A percentile compares a stretch with the other conserved stretches of the same genome.
phyloP scores from a whole-genome alignment of 1,140 invertebrate genomes.

The Polypedilum pembai region DNA sequence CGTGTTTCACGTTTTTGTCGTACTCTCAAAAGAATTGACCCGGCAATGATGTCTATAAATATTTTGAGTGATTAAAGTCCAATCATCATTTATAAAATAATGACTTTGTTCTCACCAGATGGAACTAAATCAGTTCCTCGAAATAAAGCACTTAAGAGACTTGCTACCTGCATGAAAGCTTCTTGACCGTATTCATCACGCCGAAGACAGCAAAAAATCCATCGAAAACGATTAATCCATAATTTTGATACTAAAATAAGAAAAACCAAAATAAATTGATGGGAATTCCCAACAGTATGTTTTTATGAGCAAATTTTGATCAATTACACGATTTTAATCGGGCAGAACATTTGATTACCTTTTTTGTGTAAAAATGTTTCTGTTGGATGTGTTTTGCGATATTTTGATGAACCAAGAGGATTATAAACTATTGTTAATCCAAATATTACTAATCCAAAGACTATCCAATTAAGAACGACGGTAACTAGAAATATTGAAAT shows the following conservation, averaged over 20 bases:
- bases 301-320: too few relatives aligned
- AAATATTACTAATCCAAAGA: slow-evolving; percentile 64
- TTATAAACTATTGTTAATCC: slow-evolving; percentile 72
- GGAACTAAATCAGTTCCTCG: slow-evolving; percentile 79
- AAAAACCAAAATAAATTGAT: slow-evolving; percentile 35
- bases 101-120: slow-evolving; percentile 47
- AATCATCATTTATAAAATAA: neutral
- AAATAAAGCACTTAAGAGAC: slow-evolving; percentile 67
- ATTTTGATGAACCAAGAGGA: slow-evolving; percentile 62
- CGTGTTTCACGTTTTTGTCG: slow-evolving; percentile 63
- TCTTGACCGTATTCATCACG: slow-evolving; percentile 70
- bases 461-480: slow-evolving; percentile 72
- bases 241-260: slow-evolving; percentile 50
- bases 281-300: too few relatives aligned
- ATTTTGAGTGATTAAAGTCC: neutral
- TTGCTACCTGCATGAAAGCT: slow-evolving; percentile 77
- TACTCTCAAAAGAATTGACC: slow-evolving; percentile 68
- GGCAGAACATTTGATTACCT: slow-evolving; percentile 42
- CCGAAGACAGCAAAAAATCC: slow-evolving; percentile 73
- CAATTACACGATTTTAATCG: too few relatives aligned
- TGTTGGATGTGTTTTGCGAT: slow-evolving; percentile 50
- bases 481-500: slow-evolving; percentile 49
- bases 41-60: slow-evolving; percentile 62
- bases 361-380: slow-evolving; percentile 53
- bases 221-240: slow-evolving; percentile 63